Base-by-base conservation (phyloP, 2,888 invertebrate species). In the Schrankia costaestrigalis region DNA sequence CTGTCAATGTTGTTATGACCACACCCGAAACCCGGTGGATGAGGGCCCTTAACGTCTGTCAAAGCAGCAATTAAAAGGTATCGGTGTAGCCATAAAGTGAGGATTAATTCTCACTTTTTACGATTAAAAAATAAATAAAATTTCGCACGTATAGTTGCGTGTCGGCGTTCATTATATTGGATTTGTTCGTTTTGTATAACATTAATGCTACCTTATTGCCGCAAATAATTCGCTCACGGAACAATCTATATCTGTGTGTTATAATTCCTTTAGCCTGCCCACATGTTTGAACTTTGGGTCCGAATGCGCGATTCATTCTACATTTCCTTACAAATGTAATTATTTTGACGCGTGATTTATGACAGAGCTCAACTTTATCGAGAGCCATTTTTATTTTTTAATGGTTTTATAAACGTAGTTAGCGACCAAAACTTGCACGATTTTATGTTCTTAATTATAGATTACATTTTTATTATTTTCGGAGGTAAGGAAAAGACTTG, bases 21-120 rank as follows among this genome's bases (percentile, higher is more conserved):
- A 78, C 83, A 83, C 80, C 78, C 77, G 77, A 76, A 76, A 73
- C 48, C 55, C 58, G 49, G 62, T 61, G 71, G 74, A 74, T 69
- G 71, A 67, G 70, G 71, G 60, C 67, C 71, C 69, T 76, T 74
- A 77, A 78, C 71, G 81, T 80, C 84, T 85, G 85, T 86, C 88
- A 86, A 82, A 81, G 69, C 63, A 71, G 79, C 86, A 88, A 88
- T 89, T 87, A 88, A 88, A 84, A 65, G 56, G 66, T 69, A 73
- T 68, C 32, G 72, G 73, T 78, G 79, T 70, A 70, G 78, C 76
- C 75, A 78, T 86, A 84, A 85, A 84, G 62, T 48, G 46, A 63
- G 61, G 68, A 71, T 82, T 76, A 75, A 78, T 73, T 76, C 66
- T 63, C 70, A 59, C 60, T 58, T 66, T 69, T 71, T 63, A 69